phyloP scores from a whole-genome alignment of 1,140 invertebrate species.

The Mercenaria mercenaria region DNA sequence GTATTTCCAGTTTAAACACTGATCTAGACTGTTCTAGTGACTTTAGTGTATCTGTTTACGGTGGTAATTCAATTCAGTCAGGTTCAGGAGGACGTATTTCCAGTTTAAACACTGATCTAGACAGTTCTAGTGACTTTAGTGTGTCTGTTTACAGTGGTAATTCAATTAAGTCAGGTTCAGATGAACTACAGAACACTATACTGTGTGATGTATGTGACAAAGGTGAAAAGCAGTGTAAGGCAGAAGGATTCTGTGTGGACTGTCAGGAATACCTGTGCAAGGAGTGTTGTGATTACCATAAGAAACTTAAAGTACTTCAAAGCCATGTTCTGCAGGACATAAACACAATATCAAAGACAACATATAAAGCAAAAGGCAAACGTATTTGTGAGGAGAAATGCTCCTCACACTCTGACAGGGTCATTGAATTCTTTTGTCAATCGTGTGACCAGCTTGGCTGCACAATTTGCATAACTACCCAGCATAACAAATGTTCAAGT shows the following conservation, averaged over 20 bases:
- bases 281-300: not conserved
- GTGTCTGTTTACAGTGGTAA: not conserved
- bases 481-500: not conserved
- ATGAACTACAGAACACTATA: not conserved
- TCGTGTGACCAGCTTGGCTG: constrained; percentile 7
- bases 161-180: not conserved
- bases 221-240: not conserved
- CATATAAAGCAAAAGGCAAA: not conserved
- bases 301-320: not conserved
- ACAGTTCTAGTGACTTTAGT: not conserved
- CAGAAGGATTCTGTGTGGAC: not conserved
- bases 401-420: not conserved
- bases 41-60: not conserved
- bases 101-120: not conserved
- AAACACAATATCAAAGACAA: not conserved
- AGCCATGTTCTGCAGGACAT: not conserved
- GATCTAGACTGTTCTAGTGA: not conserved
- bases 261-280: not conserved
- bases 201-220: not conserved
- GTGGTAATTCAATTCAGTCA: not conserved
- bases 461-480: not conserved
- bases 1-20: not conserved
- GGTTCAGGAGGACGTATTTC: not conserved
- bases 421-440: not conserved
- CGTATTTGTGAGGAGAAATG: not conserved